phyloP scores from a whole-genome alignment of 1,140 invertebrate genomes.

The Drosophila ambigua region DNA sequence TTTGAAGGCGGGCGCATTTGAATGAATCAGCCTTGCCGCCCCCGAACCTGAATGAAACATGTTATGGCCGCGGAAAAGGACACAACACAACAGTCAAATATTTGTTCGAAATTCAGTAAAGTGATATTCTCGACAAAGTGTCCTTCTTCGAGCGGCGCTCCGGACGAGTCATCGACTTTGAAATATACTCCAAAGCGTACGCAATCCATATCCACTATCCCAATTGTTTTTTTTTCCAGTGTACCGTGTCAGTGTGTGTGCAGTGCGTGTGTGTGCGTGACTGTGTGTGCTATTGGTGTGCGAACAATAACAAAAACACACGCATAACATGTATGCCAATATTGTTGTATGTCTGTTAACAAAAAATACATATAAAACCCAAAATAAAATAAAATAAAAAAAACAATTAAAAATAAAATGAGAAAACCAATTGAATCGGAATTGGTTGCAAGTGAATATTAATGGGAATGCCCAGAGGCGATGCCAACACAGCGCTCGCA shows the following conservation, averaged over 20 bases:
- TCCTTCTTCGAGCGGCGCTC: constrained; percentile 58
- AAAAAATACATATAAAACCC: constrained; percentile 14
- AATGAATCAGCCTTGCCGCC: too few species aligned
- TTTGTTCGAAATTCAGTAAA: too few species aligned
- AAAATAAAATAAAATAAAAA: constrained; percentile 11
- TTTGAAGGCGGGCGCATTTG: too few species aligned
- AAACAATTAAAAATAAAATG: constrained; percentile 2
- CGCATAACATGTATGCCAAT: constrained; percentile 12
- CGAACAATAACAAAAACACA: constrained; percentile 52
- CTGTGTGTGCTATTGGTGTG: constrained; percentile 12
- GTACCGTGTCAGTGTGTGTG: constrained; percentile 48
- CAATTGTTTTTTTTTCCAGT: constrained; percentile 61
- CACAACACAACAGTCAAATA: background rate
- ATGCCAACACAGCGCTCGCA: too few species aligned
- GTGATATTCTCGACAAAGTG: too few species aligned
- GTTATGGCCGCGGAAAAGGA: too few species aligned
- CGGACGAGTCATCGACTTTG: constrained; percentile 58
- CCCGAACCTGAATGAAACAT: too few species aligned
- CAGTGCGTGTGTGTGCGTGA: constrained; percentile 19
- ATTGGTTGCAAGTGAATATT: constrained; percentile 1
- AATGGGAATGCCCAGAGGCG: too few species aligned
- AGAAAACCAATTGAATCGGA: background rate
- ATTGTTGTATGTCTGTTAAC: constrained; percentile 18
- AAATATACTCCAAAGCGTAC: constrained; percentile 39
- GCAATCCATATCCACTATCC: constrained; percentile 30